Conservation (phyloP, 2,888 invertebrate genomes). For the Tetranychus truncatus region DNA sequence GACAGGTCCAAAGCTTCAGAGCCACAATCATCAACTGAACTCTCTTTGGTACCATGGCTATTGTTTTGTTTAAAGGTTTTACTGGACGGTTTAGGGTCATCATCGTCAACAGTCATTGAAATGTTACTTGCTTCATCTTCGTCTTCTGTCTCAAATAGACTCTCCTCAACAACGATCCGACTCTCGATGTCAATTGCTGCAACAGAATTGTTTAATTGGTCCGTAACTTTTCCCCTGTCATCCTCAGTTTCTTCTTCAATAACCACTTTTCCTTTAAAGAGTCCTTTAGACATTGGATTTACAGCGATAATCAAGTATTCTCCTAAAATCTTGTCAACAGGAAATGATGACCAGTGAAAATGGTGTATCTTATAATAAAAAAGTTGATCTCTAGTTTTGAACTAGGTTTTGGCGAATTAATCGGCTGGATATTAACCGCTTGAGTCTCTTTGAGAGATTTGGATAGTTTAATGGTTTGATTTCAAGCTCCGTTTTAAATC, state of each 20-base stretch:
- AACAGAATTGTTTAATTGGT: not conserved
- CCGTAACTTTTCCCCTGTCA: not conserved
- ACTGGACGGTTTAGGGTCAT: not conserved
- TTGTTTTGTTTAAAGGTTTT: too few relatives aligned
- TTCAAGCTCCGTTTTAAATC: too few relatives aligned
- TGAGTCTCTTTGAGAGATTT: not conserved
- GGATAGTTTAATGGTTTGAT: not conserved
- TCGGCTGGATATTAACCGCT: not conserved
- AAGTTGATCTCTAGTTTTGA: not conserved
- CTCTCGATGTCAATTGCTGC: not conserved
- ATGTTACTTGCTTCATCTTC: not conserved
- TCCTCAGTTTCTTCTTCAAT: not conserved
- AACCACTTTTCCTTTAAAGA: not conserved
- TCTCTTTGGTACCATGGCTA: not conserved
- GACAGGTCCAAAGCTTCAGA: slow-evolving; percentile 5
- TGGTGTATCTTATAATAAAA: not conserved
- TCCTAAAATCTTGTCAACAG: not conserved
- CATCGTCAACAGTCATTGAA: not conserved
- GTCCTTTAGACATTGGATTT: not conserved
- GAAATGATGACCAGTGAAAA: not conserved
- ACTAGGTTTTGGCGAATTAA: too few relatives aligned
- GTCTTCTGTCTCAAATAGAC: not conserved
- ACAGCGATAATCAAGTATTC: not conserved
- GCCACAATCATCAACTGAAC: not conserved
- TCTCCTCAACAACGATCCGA: not conserved